A percentile compares a stretch with the other conserved stretches of the same genome.
Conservation (phyloP, 2,888 invertebrate species). For the Agriopis leucophaearia region DNA sequence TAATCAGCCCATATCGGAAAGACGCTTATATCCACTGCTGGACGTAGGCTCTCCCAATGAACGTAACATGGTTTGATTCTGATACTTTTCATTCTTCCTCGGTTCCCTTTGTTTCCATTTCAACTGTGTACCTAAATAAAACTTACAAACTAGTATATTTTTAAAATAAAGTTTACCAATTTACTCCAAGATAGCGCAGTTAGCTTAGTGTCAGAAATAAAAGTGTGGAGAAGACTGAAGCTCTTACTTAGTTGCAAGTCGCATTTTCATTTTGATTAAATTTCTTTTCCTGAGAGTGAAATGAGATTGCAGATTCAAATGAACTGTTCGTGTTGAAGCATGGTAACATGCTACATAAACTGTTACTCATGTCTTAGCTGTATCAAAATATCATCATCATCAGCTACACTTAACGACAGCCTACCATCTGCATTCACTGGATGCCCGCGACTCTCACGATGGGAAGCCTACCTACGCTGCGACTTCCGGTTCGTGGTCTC, state of each 20-base stretch:
- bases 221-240: neutral
- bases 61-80: too few relatives aligned
- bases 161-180: slow-evolving; percentile 4
- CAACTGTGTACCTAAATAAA: neutral
- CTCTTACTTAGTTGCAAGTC: slow-evolving; percentile 13
- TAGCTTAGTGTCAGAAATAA: slow-evolving; percentile 15
- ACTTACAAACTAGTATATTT: neutral
- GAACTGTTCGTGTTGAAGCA: neutral
- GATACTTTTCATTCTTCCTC: too few relatives aligned
- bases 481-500: too few relatives aligned
- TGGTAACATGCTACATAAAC: neutral
- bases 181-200: slow-evolving; percentile 9
- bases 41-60: too few relatives aligned
- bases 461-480: too few relatives aligned
- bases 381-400: neutral
- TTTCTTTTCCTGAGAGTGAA: slow-evolving; percentile 1
- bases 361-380: neutral
- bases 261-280: slow-evolving; percentile 16
- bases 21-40: too few relatives aligned
- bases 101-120: neutral
- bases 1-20: too few relatives aligned
- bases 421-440: too few relatives aligned
- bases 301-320: neutral
- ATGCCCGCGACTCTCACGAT: too few relatives aligned
- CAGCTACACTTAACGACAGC: too few relatives aligned